Conservation (phyloP, 2,113 vertebrate species). For the Platichthys flesus region DNA sequence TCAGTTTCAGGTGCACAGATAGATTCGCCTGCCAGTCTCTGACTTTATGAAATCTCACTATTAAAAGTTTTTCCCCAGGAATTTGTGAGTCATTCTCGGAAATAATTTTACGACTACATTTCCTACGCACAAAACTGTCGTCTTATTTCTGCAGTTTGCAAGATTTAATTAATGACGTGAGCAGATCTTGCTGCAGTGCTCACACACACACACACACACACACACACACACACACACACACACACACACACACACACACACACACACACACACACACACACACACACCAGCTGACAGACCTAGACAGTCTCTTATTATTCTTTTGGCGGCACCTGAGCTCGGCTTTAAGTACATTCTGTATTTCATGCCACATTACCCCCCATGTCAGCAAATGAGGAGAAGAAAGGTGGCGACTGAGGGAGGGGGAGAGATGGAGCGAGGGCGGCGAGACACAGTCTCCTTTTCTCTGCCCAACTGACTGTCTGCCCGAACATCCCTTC, state of each 20-base stretch:
- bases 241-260: no score
- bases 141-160: no score
- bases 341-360: conserved; percentile 70
- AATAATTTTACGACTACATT: no score
- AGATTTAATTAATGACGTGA: no score
- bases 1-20: background rate
- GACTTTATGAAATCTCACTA: background rate
- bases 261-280: background rate
- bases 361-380: conserved; percentile 77
- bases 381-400: conserved; percentile 48
- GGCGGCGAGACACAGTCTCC: conserved; percentile 45
- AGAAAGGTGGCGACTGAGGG: conserved; percentile 34
- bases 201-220: no score
- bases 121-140: no score
- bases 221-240: no score
- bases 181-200: background rate
- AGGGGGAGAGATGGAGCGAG: conserved; percentile 39
- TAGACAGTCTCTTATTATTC: conserved; percentile 52
- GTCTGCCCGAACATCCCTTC: conserved; percentile 43
- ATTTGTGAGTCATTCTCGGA: background rate
- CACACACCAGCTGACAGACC: background rate
- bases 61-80: background rate
- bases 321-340: conserved; percentile 64
- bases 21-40: background rate
- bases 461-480: background rate